Evolutionary conservation across 1,140 invertebrate genomes (phyloP).

Genomic region (Glomeris maerens): DNA sequence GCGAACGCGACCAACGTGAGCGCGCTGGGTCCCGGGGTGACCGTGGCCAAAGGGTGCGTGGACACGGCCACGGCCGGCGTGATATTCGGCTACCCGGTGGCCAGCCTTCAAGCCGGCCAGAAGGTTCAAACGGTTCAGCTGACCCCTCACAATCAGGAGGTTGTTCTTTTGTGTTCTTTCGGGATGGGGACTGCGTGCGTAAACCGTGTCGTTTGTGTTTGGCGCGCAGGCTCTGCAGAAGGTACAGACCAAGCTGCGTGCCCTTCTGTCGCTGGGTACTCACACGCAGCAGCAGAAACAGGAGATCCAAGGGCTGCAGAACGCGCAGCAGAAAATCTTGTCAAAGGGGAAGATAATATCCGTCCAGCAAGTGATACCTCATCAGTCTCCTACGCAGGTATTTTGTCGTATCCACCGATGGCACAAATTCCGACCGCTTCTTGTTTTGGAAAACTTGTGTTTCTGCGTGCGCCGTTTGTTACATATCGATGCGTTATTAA

Average conservation of each 20-base stretch:
- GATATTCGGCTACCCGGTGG: not conserved
- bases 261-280: constrained; percentile 31
- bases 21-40: not conserved
- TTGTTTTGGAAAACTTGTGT: not conserved
- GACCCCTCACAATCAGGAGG: constrained; percentile 11
- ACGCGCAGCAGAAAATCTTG: constrained; percentile 45
- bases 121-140: constrained; percentile 15
- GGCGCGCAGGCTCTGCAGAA: constrained; percentile 35
- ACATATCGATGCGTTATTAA: not conserved
- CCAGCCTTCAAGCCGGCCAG: not conserved
- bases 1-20: not conserved
- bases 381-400: constrained; percentile 9
- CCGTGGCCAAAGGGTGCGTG: not conserved
- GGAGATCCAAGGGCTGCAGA: constrained; percentile 38
- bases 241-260: constrained; percentile 44
- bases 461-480: not conserved
- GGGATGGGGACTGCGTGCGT: not conserved
- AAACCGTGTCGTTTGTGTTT: not conserved
- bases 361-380: constrained; percentile 1
- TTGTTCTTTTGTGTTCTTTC: not conserved
- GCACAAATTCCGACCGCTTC: not conserved
- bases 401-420: not conserved
- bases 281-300: constrained; percentile 31
- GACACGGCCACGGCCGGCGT: not conserved
- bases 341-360: constrained; percentile 39